Evolutionary conservation across 2,113 vertebrate genomes (phyloP).

Genomic region (Semicossyphus pulcher): DNA sequence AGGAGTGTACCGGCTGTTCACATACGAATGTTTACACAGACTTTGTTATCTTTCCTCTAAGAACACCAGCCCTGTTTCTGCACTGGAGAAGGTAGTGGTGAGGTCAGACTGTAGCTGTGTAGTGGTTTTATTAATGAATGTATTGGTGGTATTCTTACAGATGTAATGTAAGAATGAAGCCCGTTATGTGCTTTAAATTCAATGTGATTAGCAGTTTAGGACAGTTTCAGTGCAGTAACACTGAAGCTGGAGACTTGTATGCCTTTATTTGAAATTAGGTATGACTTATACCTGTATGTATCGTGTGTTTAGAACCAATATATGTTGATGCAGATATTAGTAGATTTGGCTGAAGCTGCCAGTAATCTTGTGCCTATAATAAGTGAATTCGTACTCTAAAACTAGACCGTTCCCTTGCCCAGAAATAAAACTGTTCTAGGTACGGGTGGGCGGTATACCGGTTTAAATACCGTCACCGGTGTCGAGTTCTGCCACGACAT

Average conservation of each 20-base stretch:
- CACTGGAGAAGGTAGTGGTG: background rate
- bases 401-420: background rate
- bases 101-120: background rate
- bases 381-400: conserved; percentile 7
- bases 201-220: background rate
- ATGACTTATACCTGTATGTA: conserved; percentile 1
- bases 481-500: too few species aligned
- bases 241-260: conserved; percentile 15
- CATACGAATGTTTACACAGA: conserved; percentile 71
- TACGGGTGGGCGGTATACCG: too few species aligned
- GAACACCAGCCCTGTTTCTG: conserved; percentile 31
- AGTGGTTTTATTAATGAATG: conserved; percentile 49
- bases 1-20: conserved; percentile 72
- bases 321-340: conserved; percentile 17
- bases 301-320: conserved; percentile 13
- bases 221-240: conserved; percentile 20
- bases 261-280: conserved; percentile 23
- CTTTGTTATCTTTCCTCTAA: conserved; percentile 44
- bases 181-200: conserved; percentile 40
- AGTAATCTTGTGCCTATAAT: conserved; percentile 51
- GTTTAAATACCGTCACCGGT: too few species aligned
- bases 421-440: background rate
- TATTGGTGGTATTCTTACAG: conserved; percentile 30
- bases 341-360: conserved; percentile 23
- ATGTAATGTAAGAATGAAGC: conserved; percentile 14